These are phyloP conservation scores for Dorcus parallelipipedus DNA, from an alignment of 2,888 invertebrate species.

Conservation along the genomic window DNA sequence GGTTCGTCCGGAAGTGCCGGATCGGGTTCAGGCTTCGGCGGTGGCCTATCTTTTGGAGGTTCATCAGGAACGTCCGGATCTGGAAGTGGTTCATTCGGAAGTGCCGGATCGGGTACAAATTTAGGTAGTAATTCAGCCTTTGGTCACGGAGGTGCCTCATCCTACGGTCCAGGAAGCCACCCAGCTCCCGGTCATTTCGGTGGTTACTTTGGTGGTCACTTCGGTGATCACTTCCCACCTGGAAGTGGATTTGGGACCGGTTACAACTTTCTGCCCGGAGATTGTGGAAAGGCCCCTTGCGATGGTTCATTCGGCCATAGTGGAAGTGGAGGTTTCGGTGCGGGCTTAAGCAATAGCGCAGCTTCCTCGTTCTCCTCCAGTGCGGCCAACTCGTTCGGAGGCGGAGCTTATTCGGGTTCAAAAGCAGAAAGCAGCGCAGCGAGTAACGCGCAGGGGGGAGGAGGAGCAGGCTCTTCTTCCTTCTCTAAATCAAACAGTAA, in stretches of 20 bases:
- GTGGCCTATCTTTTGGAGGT: neutral
- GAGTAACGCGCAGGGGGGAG: neutral
- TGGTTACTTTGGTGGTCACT: neutral
- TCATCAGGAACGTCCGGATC: neutral
- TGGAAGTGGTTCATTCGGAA: neutral
- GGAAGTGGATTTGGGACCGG: neutral
- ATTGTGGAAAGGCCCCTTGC: too few species aligned
- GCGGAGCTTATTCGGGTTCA: slow-evolving; percentile 6
- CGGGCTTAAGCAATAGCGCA: neutral
- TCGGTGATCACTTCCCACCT: neutral
- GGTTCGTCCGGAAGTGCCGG: neutral
- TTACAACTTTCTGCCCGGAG: neutral
- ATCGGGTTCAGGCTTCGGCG: neutral
- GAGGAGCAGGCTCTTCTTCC: too few species aligned
- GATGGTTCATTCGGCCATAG: too few species aligned
- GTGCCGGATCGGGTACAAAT: neutral
- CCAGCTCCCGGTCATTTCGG: neutral
- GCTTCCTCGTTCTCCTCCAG: neutral
- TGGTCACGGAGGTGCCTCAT: neutral
- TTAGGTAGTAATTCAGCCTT: neutral
- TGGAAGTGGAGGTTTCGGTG: neutral
- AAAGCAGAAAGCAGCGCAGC: slow-evolving; percentile 6
- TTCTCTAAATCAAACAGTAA: too few species aligned
- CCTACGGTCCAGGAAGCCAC: neutral
- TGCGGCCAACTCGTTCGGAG: neutral